Percentiles rank a stretch among this genome's conserved stretches.
These are phyloP conservation scores for Drosophila nr. perissopoda DNA, from an alignment of 2,888 invertebrate species.

Conservation along the genomic window DNA sequence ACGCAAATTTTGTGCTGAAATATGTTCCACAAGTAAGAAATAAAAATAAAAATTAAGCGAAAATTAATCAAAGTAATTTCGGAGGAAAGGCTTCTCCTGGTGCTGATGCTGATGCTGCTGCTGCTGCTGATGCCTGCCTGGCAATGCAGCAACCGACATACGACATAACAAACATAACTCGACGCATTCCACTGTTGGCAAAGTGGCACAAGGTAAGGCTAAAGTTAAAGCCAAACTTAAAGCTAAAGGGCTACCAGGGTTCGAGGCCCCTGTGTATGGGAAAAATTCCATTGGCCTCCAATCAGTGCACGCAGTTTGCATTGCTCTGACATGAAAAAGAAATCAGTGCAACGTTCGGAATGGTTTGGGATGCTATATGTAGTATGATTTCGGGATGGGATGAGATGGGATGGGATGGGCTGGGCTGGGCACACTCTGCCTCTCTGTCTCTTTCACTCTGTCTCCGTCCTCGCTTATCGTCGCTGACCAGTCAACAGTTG, in stretches of 20 bases:
- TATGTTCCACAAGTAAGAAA: conserved; percentile 73
- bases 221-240: conserved; percentile 22
- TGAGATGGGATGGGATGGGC: conserved; percentile 11
- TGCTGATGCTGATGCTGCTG: neutral
- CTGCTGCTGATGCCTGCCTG: conserved; percentile 5
- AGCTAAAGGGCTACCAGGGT: conserved; percentile 29
- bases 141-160: conserved; percentile 33
- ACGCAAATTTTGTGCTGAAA: conserved; percentile 68
- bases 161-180: conserved; percentile 74
- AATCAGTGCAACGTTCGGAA: conserved; percentile 76
- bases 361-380: conserved; percentile 31
- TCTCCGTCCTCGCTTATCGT: conserved; percentile 56
- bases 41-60: conserved; percentile 80
- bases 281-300: conserved; percentile 80
- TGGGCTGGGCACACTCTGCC: conserved; percentile 21
- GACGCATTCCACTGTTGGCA: conserved; percentile 70
- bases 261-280: conserved; percentile 66
- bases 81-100: conserved; percentile 8
- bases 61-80: conserved; percentile 79
- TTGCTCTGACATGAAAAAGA: conserved; percentile 81
- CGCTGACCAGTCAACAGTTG: conserved; percentile 51
- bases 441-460: conserved; percentile 14
- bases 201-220: conserved; percentile 75
- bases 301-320: conserved; percentile 76
- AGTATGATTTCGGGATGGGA: conserved; percentile 9